phyloP scores from a whole-genome alignment of 1,140 invertebrate species.

The Bombus waltoni region DNA sequence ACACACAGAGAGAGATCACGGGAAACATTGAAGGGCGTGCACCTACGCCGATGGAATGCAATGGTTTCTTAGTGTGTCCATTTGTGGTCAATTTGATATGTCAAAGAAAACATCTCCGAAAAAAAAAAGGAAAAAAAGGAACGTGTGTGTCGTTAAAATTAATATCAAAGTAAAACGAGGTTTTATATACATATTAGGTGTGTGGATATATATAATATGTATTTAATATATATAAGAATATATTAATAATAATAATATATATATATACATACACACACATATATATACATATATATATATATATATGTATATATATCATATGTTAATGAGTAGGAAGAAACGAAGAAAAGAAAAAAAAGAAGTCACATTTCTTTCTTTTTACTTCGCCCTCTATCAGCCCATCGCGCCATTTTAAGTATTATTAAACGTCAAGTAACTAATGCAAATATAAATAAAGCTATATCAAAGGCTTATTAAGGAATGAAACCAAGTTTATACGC shows the following conservation, averaged over 20 bases:
- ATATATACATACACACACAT: neutral
- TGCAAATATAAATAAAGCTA: slow-evolving; percentile 72
- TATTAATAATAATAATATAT: neutral
- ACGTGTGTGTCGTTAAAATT: slow-evolving; percentile 56
- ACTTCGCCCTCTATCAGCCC: slow-evolving; percentile 35
- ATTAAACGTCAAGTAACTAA: slow-evolving; percentile 64
- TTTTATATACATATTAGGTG: neutral
- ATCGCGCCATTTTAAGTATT: slow-evolving; percentile 71
- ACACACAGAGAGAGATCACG: slow-evolving; percentile 55
- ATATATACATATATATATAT: neutral
- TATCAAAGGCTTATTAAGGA: slow-evolving; percentile 53
- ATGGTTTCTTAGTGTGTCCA: slow-evolving; percentile 66
- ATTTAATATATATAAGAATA: neutral
- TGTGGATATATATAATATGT: neutral
- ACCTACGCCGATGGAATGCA: slow-evolving; percentile 72
- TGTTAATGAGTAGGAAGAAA: neutral
- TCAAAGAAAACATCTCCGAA: slow-evolving; percentile 78
- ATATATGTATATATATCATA: neutral
- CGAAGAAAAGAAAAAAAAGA: slow-evolving; percentile 23
- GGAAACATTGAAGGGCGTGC: slow-evolving; percentile 60
- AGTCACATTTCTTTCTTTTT: slow-evolving; percentile 45
- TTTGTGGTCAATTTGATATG: slow-evolving; percentile 81
- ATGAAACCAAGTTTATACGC: slow-evolving; percentile 50
- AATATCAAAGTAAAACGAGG: slow-evolving; percentile 67
- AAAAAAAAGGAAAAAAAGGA: slow-evolving; percentile 63